Conservation (phyloP, 1,140 invertebrate species). For the Macrotrachela quadricornifera region DNA sequence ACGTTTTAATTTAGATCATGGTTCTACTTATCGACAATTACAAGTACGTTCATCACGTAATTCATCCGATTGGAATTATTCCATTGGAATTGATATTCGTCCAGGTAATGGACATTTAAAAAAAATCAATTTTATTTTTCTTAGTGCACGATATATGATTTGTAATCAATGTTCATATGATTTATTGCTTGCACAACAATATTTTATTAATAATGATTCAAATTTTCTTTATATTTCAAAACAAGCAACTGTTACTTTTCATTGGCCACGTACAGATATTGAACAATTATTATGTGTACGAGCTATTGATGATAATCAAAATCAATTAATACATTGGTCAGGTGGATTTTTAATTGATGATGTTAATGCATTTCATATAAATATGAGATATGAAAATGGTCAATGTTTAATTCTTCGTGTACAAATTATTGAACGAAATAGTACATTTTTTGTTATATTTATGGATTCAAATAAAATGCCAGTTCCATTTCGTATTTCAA, state of each 20-base stretch:
- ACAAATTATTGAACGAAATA: conserved; percentile 24
- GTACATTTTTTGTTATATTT: conserved; percentile 72
- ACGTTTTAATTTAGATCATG: neutral
- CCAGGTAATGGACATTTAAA: conserved; percentile 63
- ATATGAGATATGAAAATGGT: conserved; percentile 41
- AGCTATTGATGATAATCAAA: conserved; percentile 35
- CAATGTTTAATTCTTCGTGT: no score
- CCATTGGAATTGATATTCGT: conserved; percentile 59
- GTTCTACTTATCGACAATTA: no score
- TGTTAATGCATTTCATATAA: conserved; percentile 67
- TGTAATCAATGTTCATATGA: conserved; percentile 63
- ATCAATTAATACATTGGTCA: conserved; percentile 48
- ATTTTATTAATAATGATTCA: no score
- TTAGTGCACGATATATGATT: conserved; percentile 72
- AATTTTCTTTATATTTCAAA: neutral
- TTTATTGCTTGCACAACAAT: conserved; percentile 57
- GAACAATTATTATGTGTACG: conserved; percentile 66
- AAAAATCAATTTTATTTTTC: conserved; percentile 67
- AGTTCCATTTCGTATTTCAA: conserved; percentile 80
- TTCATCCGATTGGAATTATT: conserved; percentile 34
- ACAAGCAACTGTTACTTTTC: conserved; percentile 42
- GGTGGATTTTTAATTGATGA: conserved; percentile 69
- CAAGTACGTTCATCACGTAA: no score
- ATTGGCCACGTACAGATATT: conserved; percentile 71
- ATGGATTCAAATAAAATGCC: conserved; percentile 73